phyloP scores from a whole-genome alignment of 2,113 vertebrate genomes.

The Fregetta grallaria region DNA sequence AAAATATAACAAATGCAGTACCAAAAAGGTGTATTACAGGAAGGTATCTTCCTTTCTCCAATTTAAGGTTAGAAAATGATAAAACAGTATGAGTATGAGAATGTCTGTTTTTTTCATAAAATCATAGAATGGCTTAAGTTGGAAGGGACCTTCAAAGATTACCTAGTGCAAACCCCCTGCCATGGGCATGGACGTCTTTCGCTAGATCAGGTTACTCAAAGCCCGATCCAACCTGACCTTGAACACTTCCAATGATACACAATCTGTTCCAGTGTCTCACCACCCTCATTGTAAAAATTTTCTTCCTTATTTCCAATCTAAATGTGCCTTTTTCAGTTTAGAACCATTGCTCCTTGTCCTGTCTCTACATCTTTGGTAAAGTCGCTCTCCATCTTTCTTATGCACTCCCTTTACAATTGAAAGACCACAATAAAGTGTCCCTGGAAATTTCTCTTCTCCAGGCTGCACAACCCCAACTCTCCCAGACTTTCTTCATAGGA shows the following conservation, averaged over 20 bases:
- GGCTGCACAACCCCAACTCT: background rate
- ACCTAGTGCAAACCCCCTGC: background rate
- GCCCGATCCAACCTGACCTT: too few relatives aligned
- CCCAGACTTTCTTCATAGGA: background rate
- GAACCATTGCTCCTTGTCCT: background rate
- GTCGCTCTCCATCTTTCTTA: background rate
- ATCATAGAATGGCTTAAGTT: background rate
- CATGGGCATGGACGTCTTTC: rapidly evolving
- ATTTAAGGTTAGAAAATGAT: background rate
- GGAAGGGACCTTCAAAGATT: background rate
- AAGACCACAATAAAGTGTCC: background rate
- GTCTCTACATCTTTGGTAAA: background rate
- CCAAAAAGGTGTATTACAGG: background rate
- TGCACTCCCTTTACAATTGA: background rate
- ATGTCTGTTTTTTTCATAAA: background rate
- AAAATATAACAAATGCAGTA: background rate
- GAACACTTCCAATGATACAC: background rate
- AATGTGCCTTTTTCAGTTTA: background rate
- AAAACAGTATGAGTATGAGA: background rate
- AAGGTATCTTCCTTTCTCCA: background rate
- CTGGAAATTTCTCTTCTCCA: background rate
- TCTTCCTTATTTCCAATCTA: background rate
- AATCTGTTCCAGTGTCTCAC: background rate
- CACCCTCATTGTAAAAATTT: background rate
- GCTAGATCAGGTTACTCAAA: background rate